These are phyloP conservation scores for Sandelia bainsii DNA, from an alignment of 2,797 vertebrate species.

Conservation along the genomic window DNA sequence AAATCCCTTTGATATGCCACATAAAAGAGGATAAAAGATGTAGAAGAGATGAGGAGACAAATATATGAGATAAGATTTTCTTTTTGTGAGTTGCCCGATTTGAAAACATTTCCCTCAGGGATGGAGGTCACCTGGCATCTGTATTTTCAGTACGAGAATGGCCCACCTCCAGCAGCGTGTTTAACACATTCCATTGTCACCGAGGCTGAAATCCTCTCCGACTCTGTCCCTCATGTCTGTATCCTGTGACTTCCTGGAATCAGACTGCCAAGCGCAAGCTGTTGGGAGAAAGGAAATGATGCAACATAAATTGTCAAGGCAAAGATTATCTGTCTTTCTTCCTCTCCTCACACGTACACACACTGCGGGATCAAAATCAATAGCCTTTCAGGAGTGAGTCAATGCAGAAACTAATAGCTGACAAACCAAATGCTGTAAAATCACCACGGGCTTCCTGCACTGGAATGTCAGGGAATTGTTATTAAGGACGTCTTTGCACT, in stretches of 20 bases:
- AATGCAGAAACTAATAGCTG: constrained; percentile 77
- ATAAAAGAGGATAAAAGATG: constrained; percentile 70
- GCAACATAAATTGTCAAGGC: constrained; percentile 68
- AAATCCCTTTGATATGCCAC: constrained; percentile 69
- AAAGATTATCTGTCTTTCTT: constrained; percentile 56
- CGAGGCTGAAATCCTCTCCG: constrained; percentile 32
- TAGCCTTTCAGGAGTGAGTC: constrained; percentile 76
- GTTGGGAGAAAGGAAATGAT: constrained; percentile 69
- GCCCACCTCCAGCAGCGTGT: neutral
- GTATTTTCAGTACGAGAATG: neutral
- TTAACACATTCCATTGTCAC: constrained; percentile 22
- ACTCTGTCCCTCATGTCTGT: constrained; percentile 62
- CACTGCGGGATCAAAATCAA: constrained; percentile 71
- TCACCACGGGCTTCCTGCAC: constrained; percentile 54
- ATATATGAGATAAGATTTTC: constrained; percentile 57
- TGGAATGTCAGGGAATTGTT: constrained; percentile 58
- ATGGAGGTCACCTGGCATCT: constrained; percentile 43
- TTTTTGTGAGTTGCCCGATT: constrained; percentile 42
- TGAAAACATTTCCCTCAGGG: constrained; percentile 29
- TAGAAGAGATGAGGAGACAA: constrained; percentile 67
- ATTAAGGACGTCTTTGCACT: constrained; percentile 36
- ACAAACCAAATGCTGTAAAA: constrained; percentile 65
- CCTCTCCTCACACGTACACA: constrained; percentile 25
- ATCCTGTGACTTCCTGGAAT: constrained; percentile 55
- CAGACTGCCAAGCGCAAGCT: constrained; percentile 54